Conservation (phyloP, 2,113 vertebrate species). For the Jaculus jaculus region DNA sequence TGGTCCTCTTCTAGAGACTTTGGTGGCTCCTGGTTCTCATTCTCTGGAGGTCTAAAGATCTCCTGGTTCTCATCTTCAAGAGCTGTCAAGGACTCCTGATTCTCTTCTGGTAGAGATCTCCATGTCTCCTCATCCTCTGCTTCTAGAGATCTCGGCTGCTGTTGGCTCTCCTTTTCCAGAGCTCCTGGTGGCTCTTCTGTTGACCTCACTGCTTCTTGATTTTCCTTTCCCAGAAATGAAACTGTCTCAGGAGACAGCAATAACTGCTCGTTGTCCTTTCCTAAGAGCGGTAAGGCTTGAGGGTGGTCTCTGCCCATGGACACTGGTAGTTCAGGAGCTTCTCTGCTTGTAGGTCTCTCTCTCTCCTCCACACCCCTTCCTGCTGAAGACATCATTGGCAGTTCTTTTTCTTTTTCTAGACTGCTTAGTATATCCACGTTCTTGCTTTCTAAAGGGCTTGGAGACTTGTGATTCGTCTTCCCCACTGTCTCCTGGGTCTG, state of each 20-base stretch:
- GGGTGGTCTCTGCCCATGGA: conserved; percentile 4
- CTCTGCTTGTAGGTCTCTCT: not conserved
- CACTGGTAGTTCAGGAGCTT: not conserved
- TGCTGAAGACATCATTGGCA: not conserved
- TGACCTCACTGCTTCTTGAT: no score
- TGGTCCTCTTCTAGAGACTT: not conserved
- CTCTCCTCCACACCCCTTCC: conserved; percentile 5
- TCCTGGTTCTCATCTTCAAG: conserved; percentile 6
- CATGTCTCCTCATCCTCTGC: not conserved
- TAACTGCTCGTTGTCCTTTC: no score
- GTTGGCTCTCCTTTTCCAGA: not conserved
- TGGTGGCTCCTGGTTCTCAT: conserved; percentile 8
- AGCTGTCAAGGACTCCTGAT: not conserved
- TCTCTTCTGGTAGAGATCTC: not conserved
- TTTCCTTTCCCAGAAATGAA: no score
- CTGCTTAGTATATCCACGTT: not conserved
- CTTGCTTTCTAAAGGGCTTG: not conserved
- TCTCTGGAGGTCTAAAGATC: not conserved
- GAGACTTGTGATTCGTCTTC: conserved; percentile 21
- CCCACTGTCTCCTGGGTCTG: not conserved
- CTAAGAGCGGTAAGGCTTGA: not conserved
- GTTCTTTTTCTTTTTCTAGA: conserved; percentile 18
- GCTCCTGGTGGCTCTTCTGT: no score
- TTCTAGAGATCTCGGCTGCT: not conserved
- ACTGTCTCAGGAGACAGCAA: no score